Evolutionary conservation across 2,113 vertebrate genomes (phyloP).

Genomic region (Rhinoptilus africanus): DNA sequence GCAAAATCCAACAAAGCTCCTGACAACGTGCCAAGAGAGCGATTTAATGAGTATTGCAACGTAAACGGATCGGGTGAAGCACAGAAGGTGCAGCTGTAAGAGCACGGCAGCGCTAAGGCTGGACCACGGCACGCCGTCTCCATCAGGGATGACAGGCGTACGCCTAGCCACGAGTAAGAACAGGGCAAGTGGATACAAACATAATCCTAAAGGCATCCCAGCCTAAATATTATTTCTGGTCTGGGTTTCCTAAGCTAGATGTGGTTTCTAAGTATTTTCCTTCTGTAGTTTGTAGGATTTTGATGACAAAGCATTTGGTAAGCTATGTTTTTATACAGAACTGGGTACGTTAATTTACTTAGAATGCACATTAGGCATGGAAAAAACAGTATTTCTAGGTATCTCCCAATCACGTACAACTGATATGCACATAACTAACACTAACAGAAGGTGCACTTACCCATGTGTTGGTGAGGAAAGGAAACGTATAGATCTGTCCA

Average conservation of each 20-base stretch:
- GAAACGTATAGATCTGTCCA: neutral
- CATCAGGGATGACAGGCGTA: accelerated
- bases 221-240: neutral
- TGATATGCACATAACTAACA: neutral
- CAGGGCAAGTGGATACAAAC: neutral
- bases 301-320: neutral
- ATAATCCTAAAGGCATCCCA: neutral
- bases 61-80: constrained; percentile 18
- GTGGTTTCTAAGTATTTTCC: neutral
- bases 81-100: constrained; percentile 29
- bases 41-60: constrained; percentile 36
- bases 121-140: neutral
- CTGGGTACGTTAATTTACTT: neutral
- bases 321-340: neutral
- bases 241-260: neutral
- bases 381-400: neutral
- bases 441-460: neutral
- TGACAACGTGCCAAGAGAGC: constrained; percentile 25
- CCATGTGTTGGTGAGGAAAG: neutral
- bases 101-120: neutral
- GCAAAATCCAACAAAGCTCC: constrained; percentile 36
- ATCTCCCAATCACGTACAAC: neutral
- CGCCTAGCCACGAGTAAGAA: neutral
- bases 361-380: neutral
- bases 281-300: neutral